Evolutionary conservation across 2,113 vertebrate species (phyloP), one percentile per base, ranked within the genome.

Genomic region (Eurystomus gularis): DNA sequence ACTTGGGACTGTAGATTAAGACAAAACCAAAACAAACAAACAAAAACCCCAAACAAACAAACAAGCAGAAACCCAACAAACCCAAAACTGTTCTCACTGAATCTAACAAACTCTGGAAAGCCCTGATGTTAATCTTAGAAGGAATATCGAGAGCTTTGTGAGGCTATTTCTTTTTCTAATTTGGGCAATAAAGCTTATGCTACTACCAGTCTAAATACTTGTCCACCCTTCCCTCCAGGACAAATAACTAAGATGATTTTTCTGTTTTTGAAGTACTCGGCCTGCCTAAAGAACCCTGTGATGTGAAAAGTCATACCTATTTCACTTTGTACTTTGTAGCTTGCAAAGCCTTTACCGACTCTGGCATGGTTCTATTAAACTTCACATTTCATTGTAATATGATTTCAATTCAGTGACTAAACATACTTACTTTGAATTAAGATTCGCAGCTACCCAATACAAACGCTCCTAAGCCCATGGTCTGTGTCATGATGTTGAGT

Each of bases 341-440:
- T 65, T 19, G 21, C 21, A 58, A 88, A 94, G n/a, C 35, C 79
- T 88, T 96, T 95, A 96, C 65, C 73, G 84, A 83, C 87, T 84
- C 86, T 93, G 88, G 51, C 52, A 86, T n/a, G 37, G 90, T 88
- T 96, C 86, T 86, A 39, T 93, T 77, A 95, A 96, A 96, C 92
- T 97, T 96, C 19, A 57, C 88, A 85, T 96, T 95, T 95, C 73
- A 88, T 33, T 57, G 17, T 81, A 91, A 93, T 89, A 94, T 86
- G 58, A 88, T 82, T 95, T 95, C 78, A 90, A 75, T 88, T 80
- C 82, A 91, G 92, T 92, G 88, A 97, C 84, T 90, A 92, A 97
- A 96, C 31, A 37, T 88, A 82, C 88, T 86, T 91, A 77, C 86
- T 65, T 31, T 85, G 82, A 96, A 94, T 92, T 86, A 94, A 68